Base-by-base conservation (phyloP, 2,113 vertebrate genomes). In the Pseudopodoces humilis region DNA sequence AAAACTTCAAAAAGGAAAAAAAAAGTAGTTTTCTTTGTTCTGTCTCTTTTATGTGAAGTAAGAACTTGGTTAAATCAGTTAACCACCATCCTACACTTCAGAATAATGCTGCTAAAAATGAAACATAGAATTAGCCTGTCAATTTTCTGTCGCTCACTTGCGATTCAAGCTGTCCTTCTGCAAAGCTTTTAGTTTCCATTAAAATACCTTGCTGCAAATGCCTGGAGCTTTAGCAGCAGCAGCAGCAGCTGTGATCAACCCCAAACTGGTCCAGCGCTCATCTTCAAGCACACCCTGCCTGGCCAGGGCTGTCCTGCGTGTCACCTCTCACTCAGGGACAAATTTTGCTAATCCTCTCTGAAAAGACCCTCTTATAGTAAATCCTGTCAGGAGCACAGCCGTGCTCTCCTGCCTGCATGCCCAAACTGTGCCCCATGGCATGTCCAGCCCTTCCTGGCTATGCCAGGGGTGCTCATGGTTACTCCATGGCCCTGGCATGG, bases 91-190 rank as follows among this genome's bases (percentile, higher is more conserved):
- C 95, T 92, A 86, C 91, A 69, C 93, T 80, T 90, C 75, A 84
- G 95, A 95, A 92, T 92, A 96, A 96, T 94, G 76, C 39, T 96
- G 82, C 95, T 97, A 96, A 97, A 97, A 97, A 95, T 94, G 88
- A 96, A 96, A 74, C 67, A 69, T 82, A 44, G 92, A 95, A 97
- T 97, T 96, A 96, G n/a, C 53, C 88, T 95, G 95, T 94, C 92
- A 97, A 88, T 94, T 96, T 91, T 58, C 81, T 95, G 91, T 86
- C 50, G 0, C 76, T 96, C 83, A 91, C 58, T 88, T 70, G 53
- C 9, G 30, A 94, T 83, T 93, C 53, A 47, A 94, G 83, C 60
- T 92, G 70, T 91, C 94, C 58, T 92, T 90, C 84, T 88, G 35
- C 68, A 92, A 81, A 82, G 78, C 78, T 95, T 86, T 95, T 86